Conservation (phyloP, 1,140 invertebrate species). For the Trichomalopsis sarcophagae region DNA sequence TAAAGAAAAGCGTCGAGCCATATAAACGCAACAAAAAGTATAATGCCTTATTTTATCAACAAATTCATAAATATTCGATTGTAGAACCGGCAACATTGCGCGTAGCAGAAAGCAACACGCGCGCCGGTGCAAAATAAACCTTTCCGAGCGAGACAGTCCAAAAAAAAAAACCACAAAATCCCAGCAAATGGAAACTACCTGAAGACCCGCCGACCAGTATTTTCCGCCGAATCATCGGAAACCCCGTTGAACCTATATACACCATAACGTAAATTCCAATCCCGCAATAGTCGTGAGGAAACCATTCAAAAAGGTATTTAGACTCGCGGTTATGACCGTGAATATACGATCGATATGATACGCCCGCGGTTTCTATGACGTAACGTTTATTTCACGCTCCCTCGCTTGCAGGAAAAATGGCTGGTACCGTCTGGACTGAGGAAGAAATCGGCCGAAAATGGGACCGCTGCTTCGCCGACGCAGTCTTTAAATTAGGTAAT, state of each 20-base stretch:
- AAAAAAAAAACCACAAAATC: slow-evolving; percentile 9
- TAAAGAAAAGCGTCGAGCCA: too few relatives aligned
- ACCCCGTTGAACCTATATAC: too few relatives aligned
- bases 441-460: slow-evolving; percentile 75
- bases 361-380: slow-evolving; percentile 38
- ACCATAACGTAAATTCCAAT: too few relatives aligned
- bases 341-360: slow-evolving; percentile 32
- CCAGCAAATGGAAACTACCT: slow-evolving; percentile 25
- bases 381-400: slow-evolving; percentile 41
- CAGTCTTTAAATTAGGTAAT: slow-evolving; percentile 73
- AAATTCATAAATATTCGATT: background rate
- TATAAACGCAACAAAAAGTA: too few relatives aligned
- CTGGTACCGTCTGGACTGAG: slow-evolving; percentile 66
- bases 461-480: slow-evolving; percentile 74
- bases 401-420: slow-evolving; percentile 66
- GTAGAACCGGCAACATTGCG: background rate
- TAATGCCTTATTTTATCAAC: background rate
- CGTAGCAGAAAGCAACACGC: background rate
- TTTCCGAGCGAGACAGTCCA: too few relatives aligned
- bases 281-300: too few relatives aligned
- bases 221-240: too few relatives aligned
- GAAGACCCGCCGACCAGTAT: background rate
- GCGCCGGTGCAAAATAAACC: too few relatives aligned
- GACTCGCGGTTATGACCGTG: background rate
- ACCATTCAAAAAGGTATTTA: slow-evolving; percentile 17